Base-by-base conservation (phyloP, 1,140 invertebrate genomes). In the Drosophila miranda region DNA sequence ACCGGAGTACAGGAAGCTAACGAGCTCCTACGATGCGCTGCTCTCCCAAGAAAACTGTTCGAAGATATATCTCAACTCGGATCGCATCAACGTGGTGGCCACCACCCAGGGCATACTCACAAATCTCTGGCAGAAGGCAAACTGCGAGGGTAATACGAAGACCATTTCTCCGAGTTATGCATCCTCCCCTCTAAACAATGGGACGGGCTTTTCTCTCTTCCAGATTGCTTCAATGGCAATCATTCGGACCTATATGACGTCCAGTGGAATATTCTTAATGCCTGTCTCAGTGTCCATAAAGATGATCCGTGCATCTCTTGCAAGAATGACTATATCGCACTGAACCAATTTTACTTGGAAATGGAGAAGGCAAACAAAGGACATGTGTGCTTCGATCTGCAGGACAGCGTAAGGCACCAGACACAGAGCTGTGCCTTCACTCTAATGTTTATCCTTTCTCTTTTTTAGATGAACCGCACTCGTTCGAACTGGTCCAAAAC, bases 401-500 rank as follows among this genome's bases (percentile, higher is more conserved):
- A 90, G 56, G 89, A 90, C 50, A 69, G 78, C 26, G 89, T 90
- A 57, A 9, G 1, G 16, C 14, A n/a, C 30, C 13, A 28, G 21
- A 6, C 8, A 7, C 16, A 46, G 38, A 14, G 21, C 13, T 14
- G 16, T 9, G 8, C 7, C 8, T 1, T 3, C 28, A 30, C 7
- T 30, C 28, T 30, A 8, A 5, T 16, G 23, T 6, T 34, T 7
- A 49, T 3, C 21, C 9, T 49, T 38, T 11, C 0, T 2, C 19
- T 63, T 50, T 63, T 50, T 8, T 21, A 90, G 89, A 90, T 90
- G 89, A 90, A 90, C 66, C 75, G 81, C 11, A 90, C 89, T 0
- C 84, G 89, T 13, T 42, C 67, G 1, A 11, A 54, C 1, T 90
- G 89, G 89, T 90, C 89, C 0, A 89, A 78, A 43, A 75, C 81